Evolutionary conservation across 2,797 vertebrate genomes (phyloP).

Genomic region (Hipposideros larvatus): DNA sequence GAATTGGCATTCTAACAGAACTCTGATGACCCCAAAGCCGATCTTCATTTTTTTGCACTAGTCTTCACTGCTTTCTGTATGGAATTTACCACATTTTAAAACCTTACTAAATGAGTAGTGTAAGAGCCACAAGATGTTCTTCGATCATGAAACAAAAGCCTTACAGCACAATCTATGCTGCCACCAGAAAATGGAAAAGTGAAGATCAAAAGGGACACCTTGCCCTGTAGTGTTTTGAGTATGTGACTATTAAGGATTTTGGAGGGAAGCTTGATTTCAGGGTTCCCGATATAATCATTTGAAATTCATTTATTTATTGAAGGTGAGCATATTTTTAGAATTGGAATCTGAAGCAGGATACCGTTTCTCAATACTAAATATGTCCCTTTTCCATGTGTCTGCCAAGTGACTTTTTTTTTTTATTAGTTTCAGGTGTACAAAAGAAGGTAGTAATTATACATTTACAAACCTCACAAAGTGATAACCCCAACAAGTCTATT

Average conservation of each 20-base stretch:
- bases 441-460: too few relatives aligned
- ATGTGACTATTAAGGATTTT: not conserved
- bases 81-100: not conserved
- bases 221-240: not conserved
- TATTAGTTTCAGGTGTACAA: too few relatives aligned
- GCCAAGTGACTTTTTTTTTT: not conserved
- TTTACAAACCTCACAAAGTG: too few relatives aligned
- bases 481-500: too few relatives aligned
- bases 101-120: not conserved
- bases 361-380: not conserved
- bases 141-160: not conserved
- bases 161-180: not conserved
- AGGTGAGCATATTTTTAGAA: not conserved
- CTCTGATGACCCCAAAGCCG: not conserved
- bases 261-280: not conserved
- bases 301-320: not conserved
- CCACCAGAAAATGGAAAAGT: not conserved
- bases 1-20: not conserved
- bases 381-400: not conserved
- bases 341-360: not conserved
- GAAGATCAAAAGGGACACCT: not conserved
- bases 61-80: not conserved
- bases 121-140: not conserved
- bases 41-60: not conserved
- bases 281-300: not conserved